phyloP scores from a whole-genome alignment of 2,113 vertebrate species.

The Sminthopsis crassicaudata region DNA sequence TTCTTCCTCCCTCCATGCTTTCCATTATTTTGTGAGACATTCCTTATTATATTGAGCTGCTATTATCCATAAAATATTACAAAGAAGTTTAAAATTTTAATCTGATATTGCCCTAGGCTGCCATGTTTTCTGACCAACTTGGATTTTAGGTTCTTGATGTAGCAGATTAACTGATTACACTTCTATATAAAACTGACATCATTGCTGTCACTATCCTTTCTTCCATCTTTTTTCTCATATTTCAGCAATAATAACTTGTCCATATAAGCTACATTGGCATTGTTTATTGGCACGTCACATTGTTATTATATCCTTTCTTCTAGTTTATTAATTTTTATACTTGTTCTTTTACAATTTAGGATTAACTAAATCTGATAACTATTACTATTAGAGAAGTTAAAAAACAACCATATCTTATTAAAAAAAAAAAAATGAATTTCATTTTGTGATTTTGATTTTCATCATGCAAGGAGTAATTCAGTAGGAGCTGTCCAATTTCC shows the following conservation, averaged over 20 bases:
- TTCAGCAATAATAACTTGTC: neutral
- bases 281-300: neutral
- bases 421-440: neutral
- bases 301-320: neutral
- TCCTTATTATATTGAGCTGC: neutral
- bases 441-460: neutral
- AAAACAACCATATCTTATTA: neutral
- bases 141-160: neutral
- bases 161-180: neutral
- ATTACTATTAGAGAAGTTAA: neutral
- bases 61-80: neutral
- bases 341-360: neutral
- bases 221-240: neutral
- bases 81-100: neutral
- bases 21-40: neutral
- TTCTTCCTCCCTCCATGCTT: neutral
- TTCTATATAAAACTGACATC: neutral
- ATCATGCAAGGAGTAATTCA: neutral
- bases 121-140: neutral
- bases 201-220: neutral
- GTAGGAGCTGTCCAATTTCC: neutral
- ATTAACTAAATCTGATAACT: no score
- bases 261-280: neutral
- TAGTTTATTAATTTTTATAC: neutral
- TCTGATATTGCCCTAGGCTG: neutral